Evolutionary conservation across 2,797 vertebrate species (phyloP), one percentile per base, ranked within the genome.

Genomic region (Gymnocypris eckloni): DNA sequence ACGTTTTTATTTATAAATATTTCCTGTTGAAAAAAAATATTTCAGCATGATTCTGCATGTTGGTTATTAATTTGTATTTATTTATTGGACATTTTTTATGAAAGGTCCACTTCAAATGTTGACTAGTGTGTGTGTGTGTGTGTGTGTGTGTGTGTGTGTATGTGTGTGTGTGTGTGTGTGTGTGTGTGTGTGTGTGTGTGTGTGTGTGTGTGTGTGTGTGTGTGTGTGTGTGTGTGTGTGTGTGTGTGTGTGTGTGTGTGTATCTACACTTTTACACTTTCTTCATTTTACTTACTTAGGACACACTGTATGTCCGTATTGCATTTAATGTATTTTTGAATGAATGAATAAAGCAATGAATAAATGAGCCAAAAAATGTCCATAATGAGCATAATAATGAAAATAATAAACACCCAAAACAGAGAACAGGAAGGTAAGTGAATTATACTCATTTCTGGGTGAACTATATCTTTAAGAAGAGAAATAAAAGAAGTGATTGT

Each of bases 401-500:
- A 5, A 5, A 50, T 0, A 28, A 33, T 3, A 48, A 28, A 18
- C 0, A 2, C n/a, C 7, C 13, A 72, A 72, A 25, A 48, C 0
- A 70, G 5, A 73, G 48, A 28, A 72, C 41, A 72, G 13, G 13
- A 28, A 16, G 25, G 7, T 48, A 75, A 52, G 71, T 25, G 25
- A 73, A 50, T 10, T 2, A 75, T 33, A 5, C 22, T 25, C 0
- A 16, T 48, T 41, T 81, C 25, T 13, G 2, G 8, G 39, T 77
- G 22, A 66, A 52, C 82, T 76, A 8, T 20, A 61, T 10, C 43
- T 77, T 75, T 79, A 66, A 25, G 0, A 20, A 50, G 13, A 39
- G 6, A 81, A 79, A 72, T 77, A 72, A 70, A 80, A 67, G 61
- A 64, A 66, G 37, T 37, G 39, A 64, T 66, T 82, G 41, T 77